Conservation (phyloP, 2,113 vertebrate species). For the Chaetodon trifascialis region DNA sequence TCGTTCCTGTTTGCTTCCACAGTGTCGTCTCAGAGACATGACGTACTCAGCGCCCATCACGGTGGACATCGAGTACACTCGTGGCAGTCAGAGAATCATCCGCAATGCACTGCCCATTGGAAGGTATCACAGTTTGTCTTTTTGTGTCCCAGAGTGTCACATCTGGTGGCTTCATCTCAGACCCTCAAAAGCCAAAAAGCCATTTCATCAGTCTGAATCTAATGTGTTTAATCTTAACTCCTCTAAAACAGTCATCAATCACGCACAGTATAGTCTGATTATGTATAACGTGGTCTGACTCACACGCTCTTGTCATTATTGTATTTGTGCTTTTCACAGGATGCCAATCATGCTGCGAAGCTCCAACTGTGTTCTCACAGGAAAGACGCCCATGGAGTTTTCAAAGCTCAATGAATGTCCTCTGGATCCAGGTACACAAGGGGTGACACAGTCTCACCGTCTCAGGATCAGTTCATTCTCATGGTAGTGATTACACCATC, state of each 20-base stretch:
- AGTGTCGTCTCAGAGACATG: conserved; percentile 98
- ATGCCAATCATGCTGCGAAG: conserved; percentile 99
- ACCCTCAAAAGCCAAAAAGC: not conserved
- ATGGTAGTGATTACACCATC: not conserved
- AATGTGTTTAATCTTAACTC: too few species aligned
- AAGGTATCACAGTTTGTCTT: conserved; percentile 83
- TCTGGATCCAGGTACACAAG: conserved; percentile 92
- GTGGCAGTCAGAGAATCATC: conserved; percentile 98
- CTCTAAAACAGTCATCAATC: not conserved
- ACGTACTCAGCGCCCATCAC: conserved; percentile 97
- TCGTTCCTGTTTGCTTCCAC: conserved; percentile 19
- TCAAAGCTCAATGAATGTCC: conserved; percentile 97
- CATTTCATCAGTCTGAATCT: too few species aligned
- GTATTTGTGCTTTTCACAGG: conserved; percentile 78
- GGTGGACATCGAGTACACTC: conserved; percentile 97
- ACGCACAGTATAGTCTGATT: not conserved
- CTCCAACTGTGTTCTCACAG: conserved; percentile 96
- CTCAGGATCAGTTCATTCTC: not conserved
- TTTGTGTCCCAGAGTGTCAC: not conserved
- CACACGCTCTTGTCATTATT: not conserved
- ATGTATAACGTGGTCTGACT: not conserved
- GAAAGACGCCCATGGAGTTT: conserved; percentile 96
- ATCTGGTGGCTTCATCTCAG: not conserved
- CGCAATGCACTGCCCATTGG: conserved; percentile 96
- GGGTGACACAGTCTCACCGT: not conserved